These are phyloP conservation scores for Oncorhynchus clarkii DNA, from an alignment of 2,113 vertebrate genomes.

Conservation along the genomic window DNA sequence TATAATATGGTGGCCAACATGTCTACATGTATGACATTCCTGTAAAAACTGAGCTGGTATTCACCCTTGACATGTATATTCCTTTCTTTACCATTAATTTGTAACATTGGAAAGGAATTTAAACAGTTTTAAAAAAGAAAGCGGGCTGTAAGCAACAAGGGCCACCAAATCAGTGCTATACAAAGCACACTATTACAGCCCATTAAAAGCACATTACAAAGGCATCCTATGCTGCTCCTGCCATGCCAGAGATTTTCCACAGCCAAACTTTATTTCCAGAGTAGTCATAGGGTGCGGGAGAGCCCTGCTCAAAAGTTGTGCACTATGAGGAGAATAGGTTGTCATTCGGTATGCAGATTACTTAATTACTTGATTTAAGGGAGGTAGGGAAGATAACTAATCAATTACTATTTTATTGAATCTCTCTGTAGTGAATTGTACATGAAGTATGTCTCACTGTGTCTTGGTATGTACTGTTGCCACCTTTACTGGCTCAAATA, in stretches of 20 bases:
- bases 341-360: background rate
- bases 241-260: constrained; percentile 38
- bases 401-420: constrained; percentile 29
- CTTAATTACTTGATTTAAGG: constrained; percentile 59
- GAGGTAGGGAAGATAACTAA: constrained; percentile 29
- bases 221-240: constrained; percentile 18
- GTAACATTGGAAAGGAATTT: background rate
- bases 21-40: no score
- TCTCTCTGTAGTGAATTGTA: background rate
- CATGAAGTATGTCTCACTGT: background rate
- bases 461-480: background rate
- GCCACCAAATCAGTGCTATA: no score
- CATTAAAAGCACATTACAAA: constrained; percentile 15
- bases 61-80: no score
- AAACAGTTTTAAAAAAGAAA: background rate
- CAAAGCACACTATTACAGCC: background rate
- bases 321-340: no score
- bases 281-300: background rate
- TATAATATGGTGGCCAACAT: no score
- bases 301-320: constrained; percentile 1
- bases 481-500: no score
- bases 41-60: no score
- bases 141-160: no score
- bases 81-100: background rate
- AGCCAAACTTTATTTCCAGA: no score